Percentiles rank a stretch among this genome's conserved stretches.
Evolutionary conservation across 2,113 vertebrate species (phyloP).

Genomic region (Toxostoma redivivum): DNA sequence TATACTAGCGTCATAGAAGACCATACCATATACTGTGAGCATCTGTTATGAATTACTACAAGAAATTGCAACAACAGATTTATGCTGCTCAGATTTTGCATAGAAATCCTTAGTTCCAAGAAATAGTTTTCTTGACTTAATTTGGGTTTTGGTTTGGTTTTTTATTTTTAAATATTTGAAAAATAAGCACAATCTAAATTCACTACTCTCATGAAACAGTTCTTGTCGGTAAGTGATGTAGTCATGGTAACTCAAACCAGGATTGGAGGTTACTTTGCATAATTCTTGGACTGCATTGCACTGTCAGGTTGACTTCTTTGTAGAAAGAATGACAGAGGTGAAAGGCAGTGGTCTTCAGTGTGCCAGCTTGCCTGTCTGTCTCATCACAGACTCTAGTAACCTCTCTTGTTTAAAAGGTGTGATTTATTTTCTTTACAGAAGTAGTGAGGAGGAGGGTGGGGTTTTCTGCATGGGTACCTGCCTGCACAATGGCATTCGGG

Average conservation of each 20-base stretch:
- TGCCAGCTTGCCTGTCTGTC: not conserved
- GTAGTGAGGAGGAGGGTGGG: not conserved
- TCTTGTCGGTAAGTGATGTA: not conserved
- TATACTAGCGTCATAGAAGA: not conserved
- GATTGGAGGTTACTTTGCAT: not conserved
- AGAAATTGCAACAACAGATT: not conserved
- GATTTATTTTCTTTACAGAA: not conserved
- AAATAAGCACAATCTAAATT: not conserved
- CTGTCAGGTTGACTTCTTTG: not conserved
- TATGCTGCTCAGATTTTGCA: not conserved
- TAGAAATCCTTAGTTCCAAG: not conserved
- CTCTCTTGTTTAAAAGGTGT: not conserved
- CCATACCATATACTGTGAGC: not conserved
- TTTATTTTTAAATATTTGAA: not conserved
- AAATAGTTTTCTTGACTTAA: not conserved
- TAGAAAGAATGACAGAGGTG: not conserved
- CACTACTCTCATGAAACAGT: not conserved
- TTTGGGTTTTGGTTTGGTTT: not conserved
- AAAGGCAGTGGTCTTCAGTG: not conserved
- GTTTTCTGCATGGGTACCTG: rapidly evolving
- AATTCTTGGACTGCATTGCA: not conserved
- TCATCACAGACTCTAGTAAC: not conserved
- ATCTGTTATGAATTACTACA: not conserved
- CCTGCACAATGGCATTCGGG: not conserved
- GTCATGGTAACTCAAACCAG: rapidly evolving